phyloP scores from a whole-genome alignment of 2,113 vertebrate genomes.

The Sporophila hypoxantha region DNA sequence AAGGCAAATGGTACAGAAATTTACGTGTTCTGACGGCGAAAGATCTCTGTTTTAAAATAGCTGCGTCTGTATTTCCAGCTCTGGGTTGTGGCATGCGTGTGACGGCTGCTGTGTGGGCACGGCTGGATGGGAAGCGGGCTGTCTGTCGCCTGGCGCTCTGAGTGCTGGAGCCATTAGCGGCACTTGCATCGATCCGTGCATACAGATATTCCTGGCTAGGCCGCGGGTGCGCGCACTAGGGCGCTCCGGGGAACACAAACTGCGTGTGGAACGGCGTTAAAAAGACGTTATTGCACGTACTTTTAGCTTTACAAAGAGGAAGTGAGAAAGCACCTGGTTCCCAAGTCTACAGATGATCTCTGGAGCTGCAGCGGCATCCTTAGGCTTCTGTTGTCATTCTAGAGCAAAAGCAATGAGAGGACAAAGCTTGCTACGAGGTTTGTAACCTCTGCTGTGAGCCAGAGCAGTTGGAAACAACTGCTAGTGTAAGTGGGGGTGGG shows the following conservation, averaged over 20 bases:
- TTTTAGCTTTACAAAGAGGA: not conserved
- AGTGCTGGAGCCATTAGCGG: conserved; percentile 10
- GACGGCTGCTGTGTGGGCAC: not conserved
- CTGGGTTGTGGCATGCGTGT: not conserved
- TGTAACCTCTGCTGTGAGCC: not conserved
- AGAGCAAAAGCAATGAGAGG: not conserved
- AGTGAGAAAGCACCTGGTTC: not conserved
- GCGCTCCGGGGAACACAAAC: not conserved
- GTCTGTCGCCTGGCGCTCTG: not conserved
- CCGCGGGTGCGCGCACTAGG: not conserved
- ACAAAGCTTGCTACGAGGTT: not conserved
- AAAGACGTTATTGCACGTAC: rapidly evolving
- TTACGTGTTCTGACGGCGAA: not conserved
- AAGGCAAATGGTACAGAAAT: not conserved
- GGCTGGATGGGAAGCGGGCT: not conserved
- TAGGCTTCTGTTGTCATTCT: not conserved
- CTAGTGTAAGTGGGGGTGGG: not conserved
- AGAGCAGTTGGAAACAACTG: not conserved
- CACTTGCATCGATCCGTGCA: conserved; percentile 9
- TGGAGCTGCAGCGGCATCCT: not conserved
- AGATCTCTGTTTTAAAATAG: not conserved
- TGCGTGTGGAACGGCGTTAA: not conserved
- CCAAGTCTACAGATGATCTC: not conserved
- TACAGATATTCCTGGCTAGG: conserved; percentile 14
- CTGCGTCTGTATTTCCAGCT: not conserved